These are phyloP conservation scores for Lasioglossum calceatum DNA, from an alignment of 2,888 invertebrate species.

Conservation along the genomic window DNA sequence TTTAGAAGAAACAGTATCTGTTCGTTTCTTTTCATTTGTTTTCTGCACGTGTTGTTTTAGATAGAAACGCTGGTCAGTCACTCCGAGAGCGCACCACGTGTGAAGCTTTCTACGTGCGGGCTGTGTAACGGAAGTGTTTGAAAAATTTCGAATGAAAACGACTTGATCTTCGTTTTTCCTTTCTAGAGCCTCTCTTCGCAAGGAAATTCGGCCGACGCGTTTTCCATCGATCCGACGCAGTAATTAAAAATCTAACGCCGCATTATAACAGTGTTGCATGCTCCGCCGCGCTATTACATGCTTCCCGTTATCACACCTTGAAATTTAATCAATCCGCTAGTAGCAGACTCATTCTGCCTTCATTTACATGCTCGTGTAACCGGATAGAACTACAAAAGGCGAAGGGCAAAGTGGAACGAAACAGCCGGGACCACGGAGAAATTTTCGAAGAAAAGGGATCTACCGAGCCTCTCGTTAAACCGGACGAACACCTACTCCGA, in stretches of 20 bases:
- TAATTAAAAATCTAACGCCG: slow-evolving; percentile 42
- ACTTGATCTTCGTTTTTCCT: background rate
- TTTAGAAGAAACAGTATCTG: background rate
- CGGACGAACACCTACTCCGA: slow-evolving; percentile 63
- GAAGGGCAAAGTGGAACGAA: slow-evolving; percentile 53
- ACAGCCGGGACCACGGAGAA: slow-evolving; percentile 32
- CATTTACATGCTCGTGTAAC: slow-evolving; percentile 49
- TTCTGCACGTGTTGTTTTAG: background rate
- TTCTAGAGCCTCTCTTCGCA: background rate
- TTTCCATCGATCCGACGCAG: slow-evolving; percentile 32
- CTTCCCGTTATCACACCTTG: slow-evolving; percentile 50
- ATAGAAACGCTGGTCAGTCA: background rate
- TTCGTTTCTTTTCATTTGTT: background rate
- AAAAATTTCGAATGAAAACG: background rate
- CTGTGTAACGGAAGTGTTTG: background rate
- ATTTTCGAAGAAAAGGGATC: slow-evolving; percentile 45
- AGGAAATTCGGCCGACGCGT: background rate
- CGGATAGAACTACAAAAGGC: slow-evolving; percentile 43
- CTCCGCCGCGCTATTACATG: slow-evolving; percentile 32
- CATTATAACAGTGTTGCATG: slow-evolving; percentile 40
- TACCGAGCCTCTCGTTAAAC: slow-evolving; percentile 27
- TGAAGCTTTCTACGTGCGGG: background rate
- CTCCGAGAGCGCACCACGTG: background rate
- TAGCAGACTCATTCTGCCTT: slow-evolving; percentile 38
- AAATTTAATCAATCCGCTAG: slow-evolving; percentile 49